Base-by-base conservation (phyloP, 2,888 invertebrate species). In the Tenodera sinensis region DNA sequence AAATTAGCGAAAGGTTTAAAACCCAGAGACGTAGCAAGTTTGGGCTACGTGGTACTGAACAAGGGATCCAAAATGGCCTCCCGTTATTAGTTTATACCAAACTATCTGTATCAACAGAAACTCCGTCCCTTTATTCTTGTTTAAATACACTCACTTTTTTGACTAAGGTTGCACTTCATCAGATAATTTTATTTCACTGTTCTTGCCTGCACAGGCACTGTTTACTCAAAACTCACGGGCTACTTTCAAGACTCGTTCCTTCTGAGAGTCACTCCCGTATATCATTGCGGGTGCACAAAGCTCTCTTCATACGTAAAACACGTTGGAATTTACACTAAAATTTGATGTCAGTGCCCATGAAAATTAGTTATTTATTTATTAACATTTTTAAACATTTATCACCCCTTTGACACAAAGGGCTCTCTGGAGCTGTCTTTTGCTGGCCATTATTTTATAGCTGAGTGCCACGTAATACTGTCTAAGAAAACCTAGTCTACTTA, bases 361-460 rank as follows among this genome's bases (percentile, higher is more conserved):
- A 71, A 20, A 14, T 71, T 71, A 71, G 54, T 4, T 71, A 20
- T 71, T 25, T 71, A 20, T 71, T 3, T 25, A 20, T 71, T 71
- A 20, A 71, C 4, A 25, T 25, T 54, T 54, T 54, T 54, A 54
- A 54, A 1, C 12, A 71, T 71, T 20, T 71, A 20, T 71, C 54
- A 71, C 54, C 54, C 54, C 20, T 71, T 71, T 71, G 15, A 71
- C 54, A 71, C 54, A 71, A 15, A 71, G 28, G 86, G 86, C 27
- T 54, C 86, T 86, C 86, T 86, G 86, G 86, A 86, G 86, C 54
- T 86, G 86, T 81, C 86, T 71, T 54, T 15, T 71, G 54, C 20
- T 20, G 54, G 54, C 54, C 54, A 71, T 71, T 20, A 4, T 71
- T 71, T 71, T 71, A 71, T 71, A 20, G 25, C 54, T 71, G 25